phyloP scores from a whole-genome alignment of 2,113 vertebrate genomes.

The Sylvietta virens region DNA sequence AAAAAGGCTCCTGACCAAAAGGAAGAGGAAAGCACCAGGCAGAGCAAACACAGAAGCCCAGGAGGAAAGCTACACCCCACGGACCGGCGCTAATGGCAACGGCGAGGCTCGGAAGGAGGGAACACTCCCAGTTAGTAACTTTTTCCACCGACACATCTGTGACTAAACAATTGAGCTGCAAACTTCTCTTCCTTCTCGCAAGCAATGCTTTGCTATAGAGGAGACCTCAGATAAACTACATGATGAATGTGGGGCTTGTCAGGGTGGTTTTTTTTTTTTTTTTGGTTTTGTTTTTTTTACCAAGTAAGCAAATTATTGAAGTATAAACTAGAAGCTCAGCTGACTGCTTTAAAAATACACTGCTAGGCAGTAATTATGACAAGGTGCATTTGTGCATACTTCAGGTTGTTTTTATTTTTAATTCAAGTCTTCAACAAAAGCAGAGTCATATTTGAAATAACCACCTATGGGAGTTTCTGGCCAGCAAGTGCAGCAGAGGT shows the following conservation, averaged over 20 bases:
- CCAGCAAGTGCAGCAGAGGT: not conserved
- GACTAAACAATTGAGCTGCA: constrained; percentile 30
- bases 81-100: constrained; percentile 58
- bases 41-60: constrained; percentile 64
- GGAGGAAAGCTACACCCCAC: constrained; percentile 67
- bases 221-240: not conserved
- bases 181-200: not conserved
- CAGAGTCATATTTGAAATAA: constrained; percentile 5
- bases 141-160: constrained; percentile 58
- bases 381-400: not conserved
- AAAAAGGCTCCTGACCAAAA: constrained; percentile 34
- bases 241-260: not conserved
- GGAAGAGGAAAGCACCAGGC: constrained; percentile 57
- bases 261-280: not conserved
- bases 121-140: constrained; percentile 68
- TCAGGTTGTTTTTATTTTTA: not conserved
- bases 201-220: not conserved
- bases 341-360: not conserved
- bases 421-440: not conserved
- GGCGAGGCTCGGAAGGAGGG: not conserved
- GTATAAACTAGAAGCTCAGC: not conserved
- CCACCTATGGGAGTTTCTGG: not conserved
- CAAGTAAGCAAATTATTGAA: not conserved
- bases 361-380: not conserved
- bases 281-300: not conserved